Conservation (phyloP, 1,140 invertebrate genomes). For the Zaprionus taronus region DNA sequence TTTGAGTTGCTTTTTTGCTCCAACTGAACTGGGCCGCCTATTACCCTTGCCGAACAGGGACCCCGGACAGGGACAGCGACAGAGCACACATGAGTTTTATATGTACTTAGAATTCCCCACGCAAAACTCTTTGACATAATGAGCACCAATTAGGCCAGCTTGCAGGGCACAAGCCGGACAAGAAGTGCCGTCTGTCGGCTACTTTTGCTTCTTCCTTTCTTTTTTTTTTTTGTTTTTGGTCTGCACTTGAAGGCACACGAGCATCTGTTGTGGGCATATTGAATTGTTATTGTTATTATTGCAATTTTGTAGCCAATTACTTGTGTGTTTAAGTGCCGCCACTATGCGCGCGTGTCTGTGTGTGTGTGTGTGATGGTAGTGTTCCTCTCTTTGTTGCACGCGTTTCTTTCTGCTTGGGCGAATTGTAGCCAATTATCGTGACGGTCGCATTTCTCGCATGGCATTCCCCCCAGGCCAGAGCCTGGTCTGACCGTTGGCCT, state of each 20-base stretch:
- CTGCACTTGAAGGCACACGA: slow-evolving; percentile 40
- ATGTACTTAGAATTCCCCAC: slow-evolving; percentile 69
- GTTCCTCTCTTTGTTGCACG: slow-evolving; percentile 32
- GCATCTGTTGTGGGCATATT: slow-evolving; percentile 76
- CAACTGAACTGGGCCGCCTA: slow-evolving; percentile 48
- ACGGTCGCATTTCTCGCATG: slow-evolving; percentile 32
- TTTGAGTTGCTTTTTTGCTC: neutral
- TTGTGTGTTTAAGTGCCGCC: slow-evolving; percentile 54
- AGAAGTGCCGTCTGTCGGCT: slow-evolving; percentile 1
- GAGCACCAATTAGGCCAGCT: slow-evolving; percentile 74
- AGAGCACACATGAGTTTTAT: slow-evolving; percentile 58
- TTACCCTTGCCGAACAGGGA: slow-evolving; percentile 37
- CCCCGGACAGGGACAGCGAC: too few species aligned
- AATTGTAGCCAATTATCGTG: slow-evolving; percentile 66
- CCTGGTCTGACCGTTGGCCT: slow-evolving; percentile 44
- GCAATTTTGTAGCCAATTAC: slow-evolving; percentile 79
- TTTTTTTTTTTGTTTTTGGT: neutral
- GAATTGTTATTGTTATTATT: slow-evolving; percentile 82
- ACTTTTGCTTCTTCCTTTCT: slow-evolving; percentile 6
- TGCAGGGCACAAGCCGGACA: slow-evolving; percentile 51
- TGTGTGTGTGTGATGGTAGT: neutral
- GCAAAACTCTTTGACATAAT: slow-evolving; percentile 78
- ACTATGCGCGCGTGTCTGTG: slow-evolving; percentile 24
- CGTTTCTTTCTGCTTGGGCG: slow-evolving; percentile 28
- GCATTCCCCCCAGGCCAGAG: slow-evolving; percentile 2